phyloP scores from a whole-genome alignment of 2,797 vertebrate genomes.

The Cirrhinus mrigala region DNA sequence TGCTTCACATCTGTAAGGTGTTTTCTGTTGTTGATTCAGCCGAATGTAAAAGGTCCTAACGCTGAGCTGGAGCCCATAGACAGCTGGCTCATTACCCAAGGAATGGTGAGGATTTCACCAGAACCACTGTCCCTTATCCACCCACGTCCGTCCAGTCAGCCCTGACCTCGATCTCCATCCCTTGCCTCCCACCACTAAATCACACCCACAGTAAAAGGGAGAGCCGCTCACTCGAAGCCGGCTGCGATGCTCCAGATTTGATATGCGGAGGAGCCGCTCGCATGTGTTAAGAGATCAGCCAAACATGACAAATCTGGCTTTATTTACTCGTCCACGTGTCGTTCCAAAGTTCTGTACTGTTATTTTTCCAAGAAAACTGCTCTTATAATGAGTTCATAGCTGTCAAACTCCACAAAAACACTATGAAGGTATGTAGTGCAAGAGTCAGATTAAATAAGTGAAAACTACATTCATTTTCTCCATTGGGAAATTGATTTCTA shows the following conservation, averaged over 20 bases:
- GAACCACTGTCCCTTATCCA: conserved; percentile 70
- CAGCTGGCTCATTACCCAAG: conserved; percentile 99
- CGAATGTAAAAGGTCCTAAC: conserved; percentile 92
- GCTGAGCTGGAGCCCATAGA: conserved; percentile 98
- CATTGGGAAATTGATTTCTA: neutral
- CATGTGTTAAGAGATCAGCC: neutral
- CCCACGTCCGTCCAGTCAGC: conserved; percentile 10
- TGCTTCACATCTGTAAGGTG: conserved; percentile 78
- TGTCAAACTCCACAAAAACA: neutral
- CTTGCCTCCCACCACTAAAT: conserved; percentile 3
- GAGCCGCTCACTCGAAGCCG: neutral
- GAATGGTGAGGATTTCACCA: conserved; percentile 98
- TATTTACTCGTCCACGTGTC: neutral
- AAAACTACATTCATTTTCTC: neutral
- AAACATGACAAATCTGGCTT: neutral
- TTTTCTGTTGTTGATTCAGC: conserved; percentile 96
- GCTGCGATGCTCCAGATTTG: neutral
- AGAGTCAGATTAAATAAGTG: neutral
- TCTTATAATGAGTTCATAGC: neutral
- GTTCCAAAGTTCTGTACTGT: neutral
- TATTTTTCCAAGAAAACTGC: neutral
- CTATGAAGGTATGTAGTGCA: neutral
- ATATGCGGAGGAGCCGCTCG: neutral
- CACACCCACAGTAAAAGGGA: conserved; percentile 33
- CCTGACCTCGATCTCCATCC: conserved; percentile 11